These are phyloP conservation scores for Vanessa tameamea DNA, from an alignment of 1,140 invertebrate species.

Conservation along the genomic window DNA sequence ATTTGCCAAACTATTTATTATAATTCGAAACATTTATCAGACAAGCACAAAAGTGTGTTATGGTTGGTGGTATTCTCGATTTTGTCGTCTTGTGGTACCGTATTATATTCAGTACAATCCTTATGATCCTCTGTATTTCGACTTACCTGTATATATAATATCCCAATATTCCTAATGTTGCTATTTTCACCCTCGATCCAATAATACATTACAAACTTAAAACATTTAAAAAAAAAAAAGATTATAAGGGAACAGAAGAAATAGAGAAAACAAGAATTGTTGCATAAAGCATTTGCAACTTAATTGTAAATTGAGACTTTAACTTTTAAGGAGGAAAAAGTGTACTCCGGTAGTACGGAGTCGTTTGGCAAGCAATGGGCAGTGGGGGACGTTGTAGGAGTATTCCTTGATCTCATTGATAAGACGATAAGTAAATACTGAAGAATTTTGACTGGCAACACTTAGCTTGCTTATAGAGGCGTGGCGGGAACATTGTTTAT, in stretches of 20 bases:
- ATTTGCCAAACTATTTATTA: background rate
- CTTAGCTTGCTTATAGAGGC: conserved; percentile 51
- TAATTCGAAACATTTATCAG: conserved; percentile 30
- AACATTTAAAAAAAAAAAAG: background rate
- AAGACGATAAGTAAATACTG: conserved; percentile 93
- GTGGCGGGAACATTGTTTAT: conserved; percentile 58
- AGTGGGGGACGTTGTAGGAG: conserved; percentile 95
- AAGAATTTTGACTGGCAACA: conserved; percentile 45
- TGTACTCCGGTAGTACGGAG: conserved; percentile 92
- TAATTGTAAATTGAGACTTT: conserved; percentile 8
- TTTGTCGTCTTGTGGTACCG: conserved; percentile 5
- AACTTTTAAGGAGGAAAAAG: conserved; percentile 92
- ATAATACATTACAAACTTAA: conserved; percentile 10
- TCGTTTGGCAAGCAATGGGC: conserved; percentile 97
- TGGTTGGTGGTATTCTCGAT: conserved; percentile 9
- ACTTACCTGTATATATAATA: conserved; percentile 8
- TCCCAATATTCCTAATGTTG: background rate
- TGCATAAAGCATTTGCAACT: background rate
- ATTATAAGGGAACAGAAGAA: background rate
- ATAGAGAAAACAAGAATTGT: background rate
- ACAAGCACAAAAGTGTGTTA: conserved; percentile 18
- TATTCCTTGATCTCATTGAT: conserved; percentile 97
- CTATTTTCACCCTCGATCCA: background rate
- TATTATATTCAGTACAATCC: background rate
- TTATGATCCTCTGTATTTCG: background rate